phyloP scores from a whole-genome alignment of 2,113 vertebrate species.

The Laterallus jamaicensis region DNA sequence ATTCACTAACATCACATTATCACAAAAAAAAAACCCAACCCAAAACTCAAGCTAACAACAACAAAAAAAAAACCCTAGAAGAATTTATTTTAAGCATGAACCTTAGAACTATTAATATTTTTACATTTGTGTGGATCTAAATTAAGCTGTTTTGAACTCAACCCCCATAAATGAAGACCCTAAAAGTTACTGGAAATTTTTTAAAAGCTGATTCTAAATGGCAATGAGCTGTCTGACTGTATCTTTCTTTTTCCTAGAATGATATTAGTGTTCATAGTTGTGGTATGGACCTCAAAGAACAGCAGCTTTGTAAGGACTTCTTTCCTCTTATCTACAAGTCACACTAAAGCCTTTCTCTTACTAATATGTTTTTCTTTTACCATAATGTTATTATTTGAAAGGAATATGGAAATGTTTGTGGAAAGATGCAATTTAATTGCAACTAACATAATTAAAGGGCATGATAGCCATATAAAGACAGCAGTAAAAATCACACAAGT shows the following conservation, averaged over 20 bases:
- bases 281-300: background rate
- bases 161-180: background rate
- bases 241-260: background rate
- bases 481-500: constrained; percentile 3
- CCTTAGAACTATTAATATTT: background rate
- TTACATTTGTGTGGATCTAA: background rate
- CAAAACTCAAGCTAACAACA: too few species aligned
- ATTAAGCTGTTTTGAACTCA: background rate
- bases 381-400: background rate
- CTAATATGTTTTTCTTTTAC: background rate
- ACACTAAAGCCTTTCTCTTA: background rate
- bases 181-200: background rate
- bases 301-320: background rate
- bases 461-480: background rate
- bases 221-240: background rate
- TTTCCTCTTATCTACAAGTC: background rate
- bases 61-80: background rate
- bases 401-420: background rate
- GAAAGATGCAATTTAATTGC: background rate
- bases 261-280: background rate
- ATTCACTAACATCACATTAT: background rate
- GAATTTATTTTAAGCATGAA: background rate
- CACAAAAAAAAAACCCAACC: too few species aligned
- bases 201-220: background rate
- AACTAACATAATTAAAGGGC: background rate